Base-by-base conservation (phyloP, 2,888 invertebrate genomes). In the Stenchaetothrips biformis region DNA sequence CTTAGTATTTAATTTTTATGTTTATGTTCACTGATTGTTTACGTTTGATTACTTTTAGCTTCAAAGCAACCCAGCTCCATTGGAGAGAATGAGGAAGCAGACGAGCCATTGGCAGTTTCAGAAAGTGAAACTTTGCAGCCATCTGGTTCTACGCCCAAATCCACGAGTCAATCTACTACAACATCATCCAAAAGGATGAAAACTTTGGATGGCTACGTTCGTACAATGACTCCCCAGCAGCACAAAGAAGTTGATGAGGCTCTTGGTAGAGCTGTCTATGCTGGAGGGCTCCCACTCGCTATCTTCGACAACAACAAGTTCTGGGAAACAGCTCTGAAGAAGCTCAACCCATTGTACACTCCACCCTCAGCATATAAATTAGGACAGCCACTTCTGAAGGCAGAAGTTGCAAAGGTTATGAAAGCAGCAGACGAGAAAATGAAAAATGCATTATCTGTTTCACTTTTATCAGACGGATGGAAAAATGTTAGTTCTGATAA, bases 191-290 rank as follows among this genome's bases (percentile, higher is more conserved):
- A 53, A 16, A 53, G 53, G 16, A 53, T 53, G 53, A 53, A 53
- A 53, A 53, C 53, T 2, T 16, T 53, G 53, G 62, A 9, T n/a
- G n/a, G n/a, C n/a, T 62, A 18, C n/a, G 62, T 62, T 16, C 18
- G 16, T 2, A 62, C 16, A 62, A 62, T 62, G 62, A 62, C 18
- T n/a, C 13, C 7, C 7, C 18, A 16, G 2, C 62, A 62, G n/a
- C 62, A 9, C 7, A 62, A 62, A n/a, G n/a, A n/a, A n/a, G n/a
- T n/a, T n/a, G 62, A 62, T 62, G 62, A 62, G n/a, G n/a, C 16
- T n/a, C 7, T 62, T n/a, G 62, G 62, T n/a, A 62, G 62, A n/a
- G 62, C 62, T n/a, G 62, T 62, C 18, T 62, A 62, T n/a, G 62
- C 62, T n/a, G 62, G 62, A n/a, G 62, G 62, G 16, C 62, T 9